Evolutionary conservation across 2,113 vertebrate genomes (phyloP).

Genomic region (Dasyprocta punctata): DNA sequence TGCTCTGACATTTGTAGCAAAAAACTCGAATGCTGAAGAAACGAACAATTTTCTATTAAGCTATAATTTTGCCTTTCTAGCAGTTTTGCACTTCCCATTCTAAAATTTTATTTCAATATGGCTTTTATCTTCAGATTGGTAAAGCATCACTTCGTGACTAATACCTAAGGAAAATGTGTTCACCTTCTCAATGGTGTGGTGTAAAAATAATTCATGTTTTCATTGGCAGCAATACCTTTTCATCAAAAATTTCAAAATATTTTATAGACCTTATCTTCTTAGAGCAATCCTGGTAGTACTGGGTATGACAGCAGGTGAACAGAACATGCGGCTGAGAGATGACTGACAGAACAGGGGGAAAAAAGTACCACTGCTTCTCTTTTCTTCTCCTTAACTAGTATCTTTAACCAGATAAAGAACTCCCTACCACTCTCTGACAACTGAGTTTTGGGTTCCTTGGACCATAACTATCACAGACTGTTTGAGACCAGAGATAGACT

Average conservation of each 20-base stretch:
- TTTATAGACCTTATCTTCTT: conserved; percentile 34
- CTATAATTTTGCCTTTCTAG: conserved; percentile 40
- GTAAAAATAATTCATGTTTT: conserved; percentile 56
- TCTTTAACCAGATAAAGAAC: not conserved
- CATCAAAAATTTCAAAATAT: conserved; percentile 29
- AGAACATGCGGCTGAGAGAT: not conserved
- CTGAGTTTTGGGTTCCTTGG: not conserved
- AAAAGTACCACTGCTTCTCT: not conserved
- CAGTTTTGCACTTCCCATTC: conserved; percentile 30
- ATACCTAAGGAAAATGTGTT: conserved; percentile 19
- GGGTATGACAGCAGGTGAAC: not conserved
- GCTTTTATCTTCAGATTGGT: conserved; percentile 52
- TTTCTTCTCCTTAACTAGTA: not conserved
- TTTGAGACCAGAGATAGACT: not conserved
- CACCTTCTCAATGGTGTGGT: not conserved
- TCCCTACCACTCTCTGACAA: not conserved
- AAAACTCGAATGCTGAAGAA: conserved; percentile 33
- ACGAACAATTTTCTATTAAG: not conserved
- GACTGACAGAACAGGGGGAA: not conserved
- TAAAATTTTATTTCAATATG: conserved; percentile 36
- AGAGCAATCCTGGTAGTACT: not conserved
- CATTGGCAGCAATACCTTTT: conserved; percentile 24
- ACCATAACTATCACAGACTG: not conserved
- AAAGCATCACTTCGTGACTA: conserved; percentile 21
- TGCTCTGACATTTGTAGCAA: conserved; percentile 21